A percentile compares a stretch with the other conserved stretches of the same genome.
phyloP scores from a whole-genome alignment of 2,113 vertebrate genomes.

The Bos indicus region DNA sequence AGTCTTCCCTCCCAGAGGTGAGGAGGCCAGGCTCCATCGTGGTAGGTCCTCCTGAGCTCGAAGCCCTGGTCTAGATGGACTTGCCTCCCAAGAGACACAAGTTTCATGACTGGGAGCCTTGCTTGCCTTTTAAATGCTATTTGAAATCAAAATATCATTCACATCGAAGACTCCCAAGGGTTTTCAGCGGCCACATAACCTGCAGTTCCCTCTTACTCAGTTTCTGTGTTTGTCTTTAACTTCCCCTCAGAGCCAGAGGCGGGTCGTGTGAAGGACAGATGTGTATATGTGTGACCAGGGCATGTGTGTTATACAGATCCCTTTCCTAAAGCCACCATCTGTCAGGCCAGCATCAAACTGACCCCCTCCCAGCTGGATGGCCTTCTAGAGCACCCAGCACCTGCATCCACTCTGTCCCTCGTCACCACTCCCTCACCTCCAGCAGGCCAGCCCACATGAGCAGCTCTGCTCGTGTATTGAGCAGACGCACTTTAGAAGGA shows the following conservation, averaged over 20 bases:
- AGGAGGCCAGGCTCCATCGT: neutral
- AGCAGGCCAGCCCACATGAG: neutral
- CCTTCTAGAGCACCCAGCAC: neutral
- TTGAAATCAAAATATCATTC: neutral
- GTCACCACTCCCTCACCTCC: neutral
- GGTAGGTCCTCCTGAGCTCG: neutral
- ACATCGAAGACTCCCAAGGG: neutral
- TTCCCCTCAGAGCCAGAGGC: neutral
- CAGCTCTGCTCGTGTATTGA: neutral
- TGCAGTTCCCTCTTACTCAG: neutral
- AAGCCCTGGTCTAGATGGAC: neutral
- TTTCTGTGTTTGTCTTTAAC: neutral
- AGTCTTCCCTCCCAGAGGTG: constrained; percentile 85
- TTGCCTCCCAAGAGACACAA: neutral
- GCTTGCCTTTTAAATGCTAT: neutral
- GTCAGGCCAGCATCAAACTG: neutral
- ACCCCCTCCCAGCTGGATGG: neutral
- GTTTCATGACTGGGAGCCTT: neutral
- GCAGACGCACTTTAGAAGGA: neutral
- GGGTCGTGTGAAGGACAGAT: neutral
- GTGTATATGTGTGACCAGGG: too few species aligned
- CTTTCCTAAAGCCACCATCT: neutral
- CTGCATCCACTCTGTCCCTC: neutral
- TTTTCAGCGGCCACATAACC: neutral
- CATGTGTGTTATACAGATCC: neutral